Conservation (phyloP, 2,113 vertebrate genomes). For the Hyaena hyaena region DNA sequence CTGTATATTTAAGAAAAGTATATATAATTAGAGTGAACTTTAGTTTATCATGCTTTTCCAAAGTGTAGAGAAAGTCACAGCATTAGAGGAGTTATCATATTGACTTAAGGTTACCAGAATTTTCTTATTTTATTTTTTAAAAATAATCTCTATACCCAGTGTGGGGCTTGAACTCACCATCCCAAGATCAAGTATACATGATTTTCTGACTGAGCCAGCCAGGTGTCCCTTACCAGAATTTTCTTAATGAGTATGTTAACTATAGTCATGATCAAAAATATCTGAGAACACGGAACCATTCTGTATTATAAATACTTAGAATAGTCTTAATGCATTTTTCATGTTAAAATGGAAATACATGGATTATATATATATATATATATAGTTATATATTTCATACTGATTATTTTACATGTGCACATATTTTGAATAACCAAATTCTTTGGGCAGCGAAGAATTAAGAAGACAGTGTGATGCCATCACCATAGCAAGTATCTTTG, state of each 20-base stretch:
- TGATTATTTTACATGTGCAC: not conserved
- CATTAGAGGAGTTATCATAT: not conserved
- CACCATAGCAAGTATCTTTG: not conserved
- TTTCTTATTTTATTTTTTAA: not conserved
- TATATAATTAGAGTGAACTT: not conserved
- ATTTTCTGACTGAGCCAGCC: too few relatives aligned
- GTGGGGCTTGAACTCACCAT: too few relatives aligned
- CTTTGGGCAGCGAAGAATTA: not conserved
- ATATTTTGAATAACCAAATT: constrained; percentile 28
- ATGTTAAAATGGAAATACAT: not conserved
- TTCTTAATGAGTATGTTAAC: constrained; percentile 29
- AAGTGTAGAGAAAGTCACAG: not conserved
- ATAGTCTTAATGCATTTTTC: not conserved
- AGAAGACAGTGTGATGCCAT: not conserved
- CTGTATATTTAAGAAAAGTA: not conserved
- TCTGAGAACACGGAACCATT: not conserved
- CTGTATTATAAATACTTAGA: not conserved
- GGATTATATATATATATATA: not conserved
- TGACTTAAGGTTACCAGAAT: not conserved
- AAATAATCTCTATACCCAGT: too few relatives aligned
- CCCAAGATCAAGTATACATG: too few relatives aligned
- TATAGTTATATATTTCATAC: not conserved
- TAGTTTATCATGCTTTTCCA: not conserved
- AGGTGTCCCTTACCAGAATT: not conserved
- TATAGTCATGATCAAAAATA: not conserved